Base-by-base conservation (phyloP, 2,797 vertebrate species). In the Peromyscus eremicus region DNA sequence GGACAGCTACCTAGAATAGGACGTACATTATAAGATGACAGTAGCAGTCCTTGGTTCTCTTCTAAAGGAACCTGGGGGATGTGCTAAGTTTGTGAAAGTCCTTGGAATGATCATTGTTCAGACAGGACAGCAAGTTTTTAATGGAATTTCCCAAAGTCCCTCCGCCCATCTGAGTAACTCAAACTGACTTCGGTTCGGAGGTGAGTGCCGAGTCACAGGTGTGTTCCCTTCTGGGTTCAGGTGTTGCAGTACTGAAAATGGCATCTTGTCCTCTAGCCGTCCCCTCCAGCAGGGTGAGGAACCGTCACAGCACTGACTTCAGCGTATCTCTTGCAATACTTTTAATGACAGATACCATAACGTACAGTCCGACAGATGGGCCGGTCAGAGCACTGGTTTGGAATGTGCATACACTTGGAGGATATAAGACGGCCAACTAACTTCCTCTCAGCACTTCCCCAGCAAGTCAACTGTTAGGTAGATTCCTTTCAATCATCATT, bases 291-390 rank as follows among this genome's bases (percentile, higher is more conserved):
- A 2, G 40, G 52, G 83, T 62, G 88, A 75, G 76, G 91, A 95
- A 84, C 55, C 76, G 68, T 77, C 52, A 64, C 13, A 68, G 71
- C 92, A 2, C 0, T 91, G 83, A 70, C 64, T 93, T 75, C 34
- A 66, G 89, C 76, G 10, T 97, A 79, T 89, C 83, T 77, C 32
- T 92, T 93, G 76, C 92, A 89, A 82, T 81, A 94, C 80, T 91
- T 94, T 97, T 94, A 96, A 96, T 92, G 92, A 88, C 29, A 71
- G 82, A 80, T 52, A 96, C 62, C 62, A 9, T 83, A 55, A 94
- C 90, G 75, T 62, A 93, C 93, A 89, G 76, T 43, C 84, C 73
- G 62, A 79, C 76, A 92, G 81, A 92, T 91, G 62, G 68, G n/a
- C 23, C 71, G 75, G 94, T 96, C 93, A 82, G 37, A 66, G 23